Percentiles rank a stretch among this genome's conserved stretches.
Conservation (phyloP, 2,113 vertebrate species). For the Rhinogobius similis region DNA sequence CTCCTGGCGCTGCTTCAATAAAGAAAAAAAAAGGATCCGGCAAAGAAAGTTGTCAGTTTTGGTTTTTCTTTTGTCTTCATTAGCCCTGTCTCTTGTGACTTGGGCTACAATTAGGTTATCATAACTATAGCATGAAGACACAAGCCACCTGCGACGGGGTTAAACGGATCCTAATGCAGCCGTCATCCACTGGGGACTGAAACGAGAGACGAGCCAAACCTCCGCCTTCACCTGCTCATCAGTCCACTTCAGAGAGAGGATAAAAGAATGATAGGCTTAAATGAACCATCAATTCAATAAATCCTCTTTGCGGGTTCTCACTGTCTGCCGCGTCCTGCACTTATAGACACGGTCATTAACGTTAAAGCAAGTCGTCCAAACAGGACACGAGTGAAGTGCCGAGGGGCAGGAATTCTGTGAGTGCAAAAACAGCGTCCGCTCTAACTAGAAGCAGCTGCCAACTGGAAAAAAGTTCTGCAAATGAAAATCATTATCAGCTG, state of each 20-base stretch:
- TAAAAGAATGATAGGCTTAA: conserved; percentile 54
- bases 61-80: conserved; percentile 30
- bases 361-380: conserved; percentile 61
- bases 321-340: conserved; percentile 15
- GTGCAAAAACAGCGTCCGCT: conserved; percentile 49
- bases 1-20: not conserved
- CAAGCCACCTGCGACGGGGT: conserved; percentile 62
- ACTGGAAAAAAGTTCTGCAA: conserved; percentile 56
- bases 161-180: conserved; percentile 32
- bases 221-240: conserved; percentile 33
- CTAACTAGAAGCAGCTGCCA: conserved; percentile 75
- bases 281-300: conserved; percentile 65
- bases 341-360: conserved; percentile 55
- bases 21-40: conserved; percentile 12
- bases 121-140: conserved; percentile 64
- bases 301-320: conserved; percentile 26
- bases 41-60: conserved; percentile 26
- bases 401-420: conserved; percentile 65
- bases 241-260: conserved; percentile 28
- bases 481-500: conserved; percentile 76
- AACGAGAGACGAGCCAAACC: conserved; percentile 45
- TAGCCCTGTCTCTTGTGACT: conserved; percentile 43
- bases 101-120: conserved; percentile 68
- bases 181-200: conserved; percentile 36
- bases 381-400: conserved; percentile 66